Evolutionary conservation across 53 echinoderm and acorn worm species (phyloP).

Genomic region (Arbacia lixula): DNA sequence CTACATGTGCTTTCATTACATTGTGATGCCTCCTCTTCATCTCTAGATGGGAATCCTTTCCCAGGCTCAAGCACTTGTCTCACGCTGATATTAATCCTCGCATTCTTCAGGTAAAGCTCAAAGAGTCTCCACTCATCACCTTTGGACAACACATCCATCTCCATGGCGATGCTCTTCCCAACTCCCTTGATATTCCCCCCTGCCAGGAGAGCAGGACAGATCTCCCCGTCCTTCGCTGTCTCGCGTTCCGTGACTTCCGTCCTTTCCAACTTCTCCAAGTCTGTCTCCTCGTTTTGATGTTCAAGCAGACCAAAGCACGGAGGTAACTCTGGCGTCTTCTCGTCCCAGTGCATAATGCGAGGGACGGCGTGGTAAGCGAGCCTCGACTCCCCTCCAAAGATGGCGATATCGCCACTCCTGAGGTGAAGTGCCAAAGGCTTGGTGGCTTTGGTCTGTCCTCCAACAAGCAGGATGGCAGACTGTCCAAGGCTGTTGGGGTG

Average conservation of each 20-base stretch:
- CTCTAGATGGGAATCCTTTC: slow-evolving; percentile 20
- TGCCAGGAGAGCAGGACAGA: too few species aligned
- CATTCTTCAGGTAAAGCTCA: slow-evolving; percentile 69
- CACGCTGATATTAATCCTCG: slow-evolving; percentile 87
- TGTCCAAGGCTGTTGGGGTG: slow-evolving; percentile 77
- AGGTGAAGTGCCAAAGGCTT: slow-evolving; percentile 82
- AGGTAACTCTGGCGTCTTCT: slow-evolving; percentile 15
- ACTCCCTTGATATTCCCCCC: not conserved
- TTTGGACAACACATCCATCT: slow-evolving; percentile 10
- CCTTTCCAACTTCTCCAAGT: not conserved
- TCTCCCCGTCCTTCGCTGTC: too few species aligned
- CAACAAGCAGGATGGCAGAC: slow-evolving; percentile 85
- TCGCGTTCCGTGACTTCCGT: too few species aligned
- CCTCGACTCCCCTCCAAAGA: slow-evolving; percentile 80
- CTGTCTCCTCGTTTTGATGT: not conserved
- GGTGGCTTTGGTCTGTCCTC: slow-evolving; percentile 79
- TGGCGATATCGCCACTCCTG: slow-evolving; percentile 86
- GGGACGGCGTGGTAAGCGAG: slow-evolving; percentile 89
- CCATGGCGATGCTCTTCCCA: not conserved
- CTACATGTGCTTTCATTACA: too few species aligned
- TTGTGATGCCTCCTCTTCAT: not conserved
- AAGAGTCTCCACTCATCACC: slow-evolving; percentile 72
- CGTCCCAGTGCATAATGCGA: slow-evolving; percentile 65
- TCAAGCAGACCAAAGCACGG: slow-evolving; percentile 8
- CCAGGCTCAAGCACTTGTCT: slow-evolving; percentile 73